These are phyloP conservation scores for Stegostoma tigrinum DNA, from an alignment of 2,113 vertebrate genomes.

Conservation along the genomic window DNA sequence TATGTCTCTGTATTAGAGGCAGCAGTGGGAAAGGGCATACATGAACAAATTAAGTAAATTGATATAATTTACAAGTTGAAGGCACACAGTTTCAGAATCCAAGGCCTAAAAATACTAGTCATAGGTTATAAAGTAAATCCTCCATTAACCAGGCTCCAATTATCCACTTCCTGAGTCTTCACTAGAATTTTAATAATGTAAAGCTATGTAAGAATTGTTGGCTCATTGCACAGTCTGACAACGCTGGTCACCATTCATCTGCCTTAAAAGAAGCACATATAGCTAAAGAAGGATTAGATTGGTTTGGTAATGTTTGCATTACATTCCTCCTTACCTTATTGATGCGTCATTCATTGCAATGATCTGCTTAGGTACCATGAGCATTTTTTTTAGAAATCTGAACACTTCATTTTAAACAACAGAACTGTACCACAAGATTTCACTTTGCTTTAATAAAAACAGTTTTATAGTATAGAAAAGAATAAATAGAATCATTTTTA, in stretches of 20 bases:
- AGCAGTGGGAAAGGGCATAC: not conserved
- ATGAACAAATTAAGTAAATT: constrained; percentile 14
- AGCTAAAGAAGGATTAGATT: not conserved
- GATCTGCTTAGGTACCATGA: too few species aligned
- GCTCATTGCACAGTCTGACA: not conserved
- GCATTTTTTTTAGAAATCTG: too few species aligned
- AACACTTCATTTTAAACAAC: too few species aligned
- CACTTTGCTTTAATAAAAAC: too few species aligned
- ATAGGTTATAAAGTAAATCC: not conserved
- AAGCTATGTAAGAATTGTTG: not conserved
- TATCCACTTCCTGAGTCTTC: not conserved
- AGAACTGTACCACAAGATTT: too few species aligned
- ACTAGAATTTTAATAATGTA: not conserved
- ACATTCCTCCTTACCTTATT: not conserved
- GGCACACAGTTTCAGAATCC: not conserved
- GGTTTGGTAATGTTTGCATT: not conserved
- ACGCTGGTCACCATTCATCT: not conserved
- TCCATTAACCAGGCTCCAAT: constrained; percentile 3
- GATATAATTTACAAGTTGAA: not conserved
- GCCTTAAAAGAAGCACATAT: not conserved
- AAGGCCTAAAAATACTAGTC: not conserved
- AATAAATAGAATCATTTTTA: too few species aligned
- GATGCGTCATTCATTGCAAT: not conserved
- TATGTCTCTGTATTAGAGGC: not conserved
- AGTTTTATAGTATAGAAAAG: too few species aligned